Percentiles rank a stretch among this genome's conserved stretches.
Evolutionary conservation across 2,113 vertebrate genomes (phyloP).

Genomic region (Aegotheles bennettii): DNA sequence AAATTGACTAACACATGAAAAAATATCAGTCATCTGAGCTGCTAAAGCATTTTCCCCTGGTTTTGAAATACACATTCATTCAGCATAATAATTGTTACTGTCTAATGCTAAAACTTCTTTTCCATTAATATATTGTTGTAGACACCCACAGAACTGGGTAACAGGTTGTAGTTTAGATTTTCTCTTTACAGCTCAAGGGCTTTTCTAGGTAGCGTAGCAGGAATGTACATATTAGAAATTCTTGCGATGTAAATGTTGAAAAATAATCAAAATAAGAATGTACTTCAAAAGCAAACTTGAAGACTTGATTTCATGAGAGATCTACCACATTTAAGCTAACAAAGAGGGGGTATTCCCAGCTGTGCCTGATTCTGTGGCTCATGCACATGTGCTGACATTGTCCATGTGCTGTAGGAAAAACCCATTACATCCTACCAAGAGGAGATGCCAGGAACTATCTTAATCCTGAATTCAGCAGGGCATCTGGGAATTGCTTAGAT

Average conservation of each 20-base stretch:
- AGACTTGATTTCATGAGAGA: neutral
- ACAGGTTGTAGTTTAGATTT: neutral
- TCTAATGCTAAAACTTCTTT: neutral
- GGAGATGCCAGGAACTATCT: neutral
- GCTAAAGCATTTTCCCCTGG: neutral
- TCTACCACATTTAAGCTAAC: neutral
- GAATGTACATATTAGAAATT: neutral
- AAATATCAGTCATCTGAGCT: neutral
- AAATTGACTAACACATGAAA: neutral
- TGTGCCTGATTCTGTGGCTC: neutral
- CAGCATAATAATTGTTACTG: neutral
- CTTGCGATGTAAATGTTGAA: neutral
- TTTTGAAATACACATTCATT: neutral
- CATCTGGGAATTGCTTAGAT: neutral
- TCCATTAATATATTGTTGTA: neutral
- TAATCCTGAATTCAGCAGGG: neutral
- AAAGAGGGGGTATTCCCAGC: neutral
- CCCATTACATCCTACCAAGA: neutral
- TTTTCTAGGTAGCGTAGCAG: neutral
- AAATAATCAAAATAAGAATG: neutral
- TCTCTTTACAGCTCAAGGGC: neutral
- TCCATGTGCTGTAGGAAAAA: neutral
- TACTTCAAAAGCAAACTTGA: neutral
- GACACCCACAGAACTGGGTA: neutral
- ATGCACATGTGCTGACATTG: accelerated